Percentiles rank a stretch among this genome's conserved stretches.
phyloP scores from a whole-genome alignment of 2,888 invertebrate species.

The Mythimna vitellina region DNA sequence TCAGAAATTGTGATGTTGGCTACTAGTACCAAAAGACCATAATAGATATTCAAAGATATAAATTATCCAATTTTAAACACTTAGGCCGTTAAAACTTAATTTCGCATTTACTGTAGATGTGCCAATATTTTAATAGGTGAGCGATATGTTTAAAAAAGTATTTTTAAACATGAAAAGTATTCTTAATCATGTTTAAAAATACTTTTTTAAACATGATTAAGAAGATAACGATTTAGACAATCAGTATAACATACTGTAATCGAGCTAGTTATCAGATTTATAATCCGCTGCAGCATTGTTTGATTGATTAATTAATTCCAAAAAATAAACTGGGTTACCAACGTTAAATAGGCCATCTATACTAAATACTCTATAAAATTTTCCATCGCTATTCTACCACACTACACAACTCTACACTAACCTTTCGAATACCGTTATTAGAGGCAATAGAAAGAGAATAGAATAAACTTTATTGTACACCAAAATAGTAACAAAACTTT shows the following conservation, averaged over 20 bases:
- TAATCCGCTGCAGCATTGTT: conserved; percentile 16
- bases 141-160: conserved; percentile 14
- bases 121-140: too few relatives aligned
- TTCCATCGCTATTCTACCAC: neutral
- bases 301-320: conserved; percentile 17
- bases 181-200: conserved; percentile 1
- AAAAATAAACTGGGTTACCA: conserved; percentile 2
- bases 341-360: neutral
- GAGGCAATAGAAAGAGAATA: too few relatives aligned
- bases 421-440: too few relatives aligned
- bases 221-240: neutral
- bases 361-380: neutral
- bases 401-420: too few relatives aligned
- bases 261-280: conserved; percentile 2
- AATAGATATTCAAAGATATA: too few relatives aligned
- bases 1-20: too few relatives aligned
- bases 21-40: too few relatives aligned
- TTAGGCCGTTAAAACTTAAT: too few relatives aligned
- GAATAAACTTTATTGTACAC: too few relatives aligned
- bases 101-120: too few relatives aligned
- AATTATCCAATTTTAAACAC: too few relatives aligned
- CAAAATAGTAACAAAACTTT: too few relatives aligned
- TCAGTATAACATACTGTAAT: conserved; percentile 6
- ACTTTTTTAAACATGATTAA: neutral
- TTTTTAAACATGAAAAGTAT: conserved; percentile 5